phyloP scores from a whole-genome alignment of 2,797 vertebrate species.

The Mycteria americana region DNA sequence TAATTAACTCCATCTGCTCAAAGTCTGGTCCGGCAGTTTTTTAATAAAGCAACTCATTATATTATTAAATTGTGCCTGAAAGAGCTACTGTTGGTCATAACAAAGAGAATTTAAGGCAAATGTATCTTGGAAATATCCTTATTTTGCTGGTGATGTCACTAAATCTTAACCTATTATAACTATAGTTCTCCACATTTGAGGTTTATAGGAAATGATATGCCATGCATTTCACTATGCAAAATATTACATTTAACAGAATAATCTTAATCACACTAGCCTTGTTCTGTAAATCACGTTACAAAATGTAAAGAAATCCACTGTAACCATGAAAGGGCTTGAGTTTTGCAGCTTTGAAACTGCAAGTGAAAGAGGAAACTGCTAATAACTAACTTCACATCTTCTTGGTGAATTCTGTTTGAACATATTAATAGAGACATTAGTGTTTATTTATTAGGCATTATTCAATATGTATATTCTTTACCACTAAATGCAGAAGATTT shows the following conservation, averaged over 20 bases:
- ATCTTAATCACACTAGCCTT: not conserved
- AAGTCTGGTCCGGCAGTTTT: not conserved
- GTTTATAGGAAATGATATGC: not conserved
- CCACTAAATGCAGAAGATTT: not conserved
- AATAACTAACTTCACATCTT: not conserved
- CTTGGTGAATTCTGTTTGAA: not conserved
- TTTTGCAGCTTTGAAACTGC: not conserved
- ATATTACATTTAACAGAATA: not conserved
- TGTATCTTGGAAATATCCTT: not conserved
- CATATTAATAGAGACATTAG: not conserved
- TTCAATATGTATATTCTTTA: not conserved
- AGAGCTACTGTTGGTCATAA: not conserved
- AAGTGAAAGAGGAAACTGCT: not conserved
- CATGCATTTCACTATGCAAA: not conserved
- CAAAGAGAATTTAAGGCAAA: not conserved
- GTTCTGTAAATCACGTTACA: not conserved
- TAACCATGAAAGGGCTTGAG: not conserved
- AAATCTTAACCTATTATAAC: not conserved
- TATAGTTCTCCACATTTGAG: not conserved
- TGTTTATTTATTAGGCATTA: not conserved
- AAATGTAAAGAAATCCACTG: not conserved
- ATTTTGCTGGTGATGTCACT: not conserved
- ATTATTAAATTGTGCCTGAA: not conserved
- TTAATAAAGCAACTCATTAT: not conserved
- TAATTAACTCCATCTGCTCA: constrained; percentile 45